Percentiles rank a stretch among this genome's conserved stretches.
Conservation (phyloP, 2,888 invertebrate genomes). For the Gymnosoma rotundatum region DNA sequence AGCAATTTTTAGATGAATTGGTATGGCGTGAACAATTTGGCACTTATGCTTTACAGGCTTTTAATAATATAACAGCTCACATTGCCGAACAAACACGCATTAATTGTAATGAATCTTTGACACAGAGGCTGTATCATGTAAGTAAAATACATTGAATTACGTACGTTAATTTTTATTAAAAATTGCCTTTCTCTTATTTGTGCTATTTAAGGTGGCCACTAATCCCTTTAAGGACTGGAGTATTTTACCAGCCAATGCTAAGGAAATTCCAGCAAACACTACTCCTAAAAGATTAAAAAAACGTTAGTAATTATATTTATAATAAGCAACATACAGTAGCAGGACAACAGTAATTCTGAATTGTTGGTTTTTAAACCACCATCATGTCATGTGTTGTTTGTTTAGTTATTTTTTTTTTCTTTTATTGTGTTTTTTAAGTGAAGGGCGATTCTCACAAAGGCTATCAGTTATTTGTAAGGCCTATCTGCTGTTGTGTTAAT, state of each 20-base stretch:
- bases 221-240: slow-evolving; percentile 88
- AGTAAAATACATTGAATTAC: slow-evolving; percentile 42
- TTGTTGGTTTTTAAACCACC: neutral
- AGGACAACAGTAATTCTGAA: slow-evolving; percentile 49
- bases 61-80: slow-evolving; percentile 90
- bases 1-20: slow-evolving; percentile 94
- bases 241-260: slow-evolving; percentile 77
- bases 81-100: slow-evolving; percentile 90
- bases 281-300: slow-evolving; percentile 81
- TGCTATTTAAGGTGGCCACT: slow-evolving; percentile 82
- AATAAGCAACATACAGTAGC: slow-evolving; percentile 12
- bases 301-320: slow-evolving; percentile 78
- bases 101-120: slow-evolving; percentile 86
- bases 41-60: slow-evolving; percentile 88
- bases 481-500: too few species aligned
- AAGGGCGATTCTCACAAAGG: too few species aligned
- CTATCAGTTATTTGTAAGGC: too few species aligned
- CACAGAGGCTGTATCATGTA: slow-evolving; percentile 86
- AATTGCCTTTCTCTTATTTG: neutral
- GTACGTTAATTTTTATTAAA: neutral
- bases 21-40: slow-evolving; percentile 95
- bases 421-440: neutral
- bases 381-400: neutral
- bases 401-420: neutral
- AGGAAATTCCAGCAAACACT: slow-evolving; percentile 79